phyloP scores from a whole-genome alignment of 2,113 vertebrate genomes.

The Nothocercus julius region DNA sequence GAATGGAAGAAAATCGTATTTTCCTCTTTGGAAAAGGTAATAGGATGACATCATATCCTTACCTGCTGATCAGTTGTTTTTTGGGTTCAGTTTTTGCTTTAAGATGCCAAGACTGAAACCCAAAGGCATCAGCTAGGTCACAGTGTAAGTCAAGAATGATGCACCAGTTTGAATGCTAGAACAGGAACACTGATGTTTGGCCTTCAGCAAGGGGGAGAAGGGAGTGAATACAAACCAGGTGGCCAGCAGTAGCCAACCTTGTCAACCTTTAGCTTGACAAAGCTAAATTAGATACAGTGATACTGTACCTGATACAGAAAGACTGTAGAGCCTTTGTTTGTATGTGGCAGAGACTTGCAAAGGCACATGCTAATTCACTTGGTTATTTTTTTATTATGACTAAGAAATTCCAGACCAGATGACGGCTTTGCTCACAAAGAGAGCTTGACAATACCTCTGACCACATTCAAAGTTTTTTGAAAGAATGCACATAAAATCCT shows the following conservation, averaged over 20 bases:
- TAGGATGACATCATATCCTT: background rate
- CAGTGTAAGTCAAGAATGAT: background rate
- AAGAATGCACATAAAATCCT: constrained; percentile 1
- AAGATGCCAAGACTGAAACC: background rate
- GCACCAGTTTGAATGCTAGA: background rate
- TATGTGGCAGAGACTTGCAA: background rate
- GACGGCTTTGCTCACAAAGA: background rate
- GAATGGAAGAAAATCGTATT: background rate
- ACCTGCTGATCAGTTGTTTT: background rate
- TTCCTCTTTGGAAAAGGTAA: background rate
- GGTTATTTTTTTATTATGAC: background rate
- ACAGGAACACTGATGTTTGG: background rate
- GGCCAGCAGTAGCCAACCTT: background rate
- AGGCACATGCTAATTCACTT: background rate
- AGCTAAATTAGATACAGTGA: background rate
- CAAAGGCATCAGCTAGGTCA: background rate
- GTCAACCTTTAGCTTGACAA: background rate
- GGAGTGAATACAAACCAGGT: background rate
- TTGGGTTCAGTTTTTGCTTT: background rate
- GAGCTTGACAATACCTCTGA: background rate
- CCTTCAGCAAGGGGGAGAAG: background rate
- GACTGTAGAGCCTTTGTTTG: background rate
- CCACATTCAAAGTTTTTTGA: background rate
- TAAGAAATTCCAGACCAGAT: background rate
- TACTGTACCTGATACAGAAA: background rate